Percentiles rank a stretch among this genome's conserved stretches.
phyloP scores from a whole-genome alignment of 2,113 vertebrate genomes.

The Cyprinus carpio region DNA sequence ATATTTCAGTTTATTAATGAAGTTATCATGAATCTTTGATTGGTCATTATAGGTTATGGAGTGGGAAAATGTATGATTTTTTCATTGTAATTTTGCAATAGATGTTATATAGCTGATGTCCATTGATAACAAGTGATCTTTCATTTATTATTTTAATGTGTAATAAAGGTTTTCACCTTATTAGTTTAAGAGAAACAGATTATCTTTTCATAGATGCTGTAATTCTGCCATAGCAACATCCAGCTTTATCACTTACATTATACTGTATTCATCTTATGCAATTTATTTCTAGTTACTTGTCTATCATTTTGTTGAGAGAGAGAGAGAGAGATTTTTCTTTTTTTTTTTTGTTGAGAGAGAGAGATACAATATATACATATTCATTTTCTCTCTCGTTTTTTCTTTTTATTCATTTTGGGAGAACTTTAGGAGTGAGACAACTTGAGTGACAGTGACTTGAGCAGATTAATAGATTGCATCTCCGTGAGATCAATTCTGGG shows the following conservation, averaged over 20 bases:
- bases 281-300: background rate
- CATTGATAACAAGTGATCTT: background rate
- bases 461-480: slow-evolving; percentile 34
- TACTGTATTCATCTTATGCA: background rate
- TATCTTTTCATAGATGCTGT: background rate
- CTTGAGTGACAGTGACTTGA: slow-evolving; percentile 34
- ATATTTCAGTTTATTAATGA: too few relatives aligned
- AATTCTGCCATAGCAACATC: background rate
- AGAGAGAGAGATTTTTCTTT: too few relatives aligned
- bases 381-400: too few relatives aligned
- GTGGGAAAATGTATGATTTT: too few relatives aligned
- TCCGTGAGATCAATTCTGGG: slow-evolving; percentile 29
- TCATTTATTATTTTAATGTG: background rate
- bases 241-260: background rate
- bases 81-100: background rate
- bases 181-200: background rate
- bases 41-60: too few relatives aligned
- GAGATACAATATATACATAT: too few relatives aligned
- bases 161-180: background rate
- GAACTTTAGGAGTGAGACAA: slow-evolving; percentile 37
- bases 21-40: too few relatives aligned
- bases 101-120: background rate
- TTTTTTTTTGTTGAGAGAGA: too few relatives aligned
- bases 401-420: slow-evolving; percentile 29
- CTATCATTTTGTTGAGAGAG: background rate